phyloP scores from a whole-genome alignment of 1,140 invertebrate species.

The Theocolax elegans region DNA sequence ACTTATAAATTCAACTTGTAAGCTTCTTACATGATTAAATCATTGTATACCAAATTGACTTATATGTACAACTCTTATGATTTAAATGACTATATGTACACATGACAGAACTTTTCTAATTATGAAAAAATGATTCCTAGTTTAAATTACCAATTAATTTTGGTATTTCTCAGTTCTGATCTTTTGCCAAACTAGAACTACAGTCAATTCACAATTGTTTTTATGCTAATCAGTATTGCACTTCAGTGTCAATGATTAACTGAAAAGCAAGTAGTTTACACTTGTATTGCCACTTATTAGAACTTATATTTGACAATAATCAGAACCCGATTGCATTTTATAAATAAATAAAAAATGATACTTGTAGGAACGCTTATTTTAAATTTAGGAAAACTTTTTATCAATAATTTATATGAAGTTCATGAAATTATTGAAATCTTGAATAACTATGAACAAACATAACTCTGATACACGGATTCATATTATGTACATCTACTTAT shows the following conservation, averaged over 20 bases:
- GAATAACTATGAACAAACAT: too few species aligned
- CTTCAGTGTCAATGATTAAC: too few species aligned
- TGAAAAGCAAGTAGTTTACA: too few species aligned
- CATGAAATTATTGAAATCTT: too few species aligned
- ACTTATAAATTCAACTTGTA: conserved; percentile 27
- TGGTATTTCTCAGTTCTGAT: neutral
- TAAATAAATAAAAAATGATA: too few species aligned
- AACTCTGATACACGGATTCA: too few species aligned
- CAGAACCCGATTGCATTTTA: too few species aligned
- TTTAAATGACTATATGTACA: conserved; percentile 33
- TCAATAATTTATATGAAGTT: neutral
- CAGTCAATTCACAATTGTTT: too few species aligned
- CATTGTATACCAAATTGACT: conserved; percentile 9
- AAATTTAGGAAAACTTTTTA: neutral
- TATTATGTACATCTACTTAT: conserved; percentile 41
- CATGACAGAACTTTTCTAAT: neutral
- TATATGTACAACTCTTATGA: conserved; percentile 14
- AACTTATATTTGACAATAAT: too few species aligned
- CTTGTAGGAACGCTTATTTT: neutral
- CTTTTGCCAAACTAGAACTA: too few species aligned
- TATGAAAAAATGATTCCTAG: neutral
- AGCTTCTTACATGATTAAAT: conserved; percentile 1
- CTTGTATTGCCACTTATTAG: too few species aligned
- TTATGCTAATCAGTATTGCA: too few species aligned
- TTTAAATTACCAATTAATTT: neutral